Evolutionary conservation across 2,888 invertebrate genomes (phyloP).

Genomic region (Eristalis intricaria): DNA sequence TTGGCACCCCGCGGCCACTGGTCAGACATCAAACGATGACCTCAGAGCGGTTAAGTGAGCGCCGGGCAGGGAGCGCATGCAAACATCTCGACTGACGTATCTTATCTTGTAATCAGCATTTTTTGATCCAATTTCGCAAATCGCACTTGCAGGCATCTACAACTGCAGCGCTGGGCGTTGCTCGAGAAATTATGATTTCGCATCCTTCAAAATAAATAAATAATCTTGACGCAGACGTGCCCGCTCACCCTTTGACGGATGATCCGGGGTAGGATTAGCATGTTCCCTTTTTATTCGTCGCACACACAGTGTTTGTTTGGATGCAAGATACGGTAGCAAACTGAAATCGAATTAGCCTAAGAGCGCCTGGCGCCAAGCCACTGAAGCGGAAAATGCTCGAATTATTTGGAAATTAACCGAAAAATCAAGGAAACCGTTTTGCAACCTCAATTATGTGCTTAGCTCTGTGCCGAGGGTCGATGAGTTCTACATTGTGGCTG

Average conservation of each 20-base stretch:
- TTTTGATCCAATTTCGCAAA: conserved; percentile 3
- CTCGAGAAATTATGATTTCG: not conserved
- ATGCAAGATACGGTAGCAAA: conserved; percentile 2
- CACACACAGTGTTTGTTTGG: conserved; percentile 2
- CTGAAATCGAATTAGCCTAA: conserved; percentile 29
- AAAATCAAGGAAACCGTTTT: not conserved
- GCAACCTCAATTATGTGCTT: conserved; percentile 57
- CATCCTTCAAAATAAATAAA: not conserved
- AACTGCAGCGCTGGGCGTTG: not conserved
- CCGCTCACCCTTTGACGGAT: conserved; percentile 56
- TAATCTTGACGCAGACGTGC: not conserved
- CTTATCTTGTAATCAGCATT: not conserved
- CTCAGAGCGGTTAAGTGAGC: not conserved
- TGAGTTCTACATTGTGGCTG: not conserved
- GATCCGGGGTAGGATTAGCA: conserved; percentile 54
- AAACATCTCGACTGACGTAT: not conserved
- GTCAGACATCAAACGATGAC: conserved; percentile 42
- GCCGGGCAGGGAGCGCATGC: not conserved
- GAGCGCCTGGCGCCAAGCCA: conserved; percentile 52
- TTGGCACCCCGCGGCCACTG: conserved; percentile 11
- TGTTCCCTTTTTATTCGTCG: conserved; percentile 25
- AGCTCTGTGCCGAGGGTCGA: not conserved
- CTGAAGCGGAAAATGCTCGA: conserved; percentile 20
- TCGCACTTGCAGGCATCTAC: not conserved
- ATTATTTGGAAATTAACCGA: not conserved